A percentile compares a stretch with the other conserved stretches of the same genome.
Evolutionary conservation across 2,797 vertebrate species (phyloP).

Genomic region (Nyctibius grandis): DNA sequence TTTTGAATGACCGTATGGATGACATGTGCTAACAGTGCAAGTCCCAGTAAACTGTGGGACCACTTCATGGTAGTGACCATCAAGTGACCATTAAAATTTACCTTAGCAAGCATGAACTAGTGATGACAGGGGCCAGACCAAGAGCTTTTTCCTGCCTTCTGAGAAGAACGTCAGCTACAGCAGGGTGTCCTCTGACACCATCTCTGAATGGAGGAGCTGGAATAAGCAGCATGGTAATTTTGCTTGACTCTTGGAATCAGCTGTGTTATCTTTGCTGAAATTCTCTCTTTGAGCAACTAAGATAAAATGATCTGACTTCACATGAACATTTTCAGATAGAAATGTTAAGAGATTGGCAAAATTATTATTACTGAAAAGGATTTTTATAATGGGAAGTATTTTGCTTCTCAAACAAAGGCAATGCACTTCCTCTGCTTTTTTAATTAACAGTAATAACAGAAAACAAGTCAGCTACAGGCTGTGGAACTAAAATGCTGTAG

Average conservation of each 20-base stretch:
- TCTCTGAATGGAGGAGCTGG: neutral
- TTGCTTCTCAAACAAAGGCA: neutral
- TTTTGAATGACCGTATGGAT: neutral
- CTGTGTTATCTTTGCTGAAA: neutral
- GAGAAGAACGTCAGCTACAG: neutral
- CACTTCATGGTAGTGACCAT: neutral
- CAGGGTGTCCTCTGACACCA: neutral
- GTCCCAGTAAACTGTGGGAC: neutral
- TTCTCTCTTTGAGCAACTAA: neutral
- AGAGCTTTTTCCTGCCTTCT: neutral
- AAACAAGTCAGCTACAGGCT: neutral
- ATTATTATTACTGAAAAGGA: neutral
- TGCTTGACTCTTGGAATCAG: neutral
- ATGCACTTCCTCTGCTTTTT: neutral
- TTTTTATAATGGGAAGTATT: neutral
- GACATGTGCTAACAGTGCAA: fast-evolving
- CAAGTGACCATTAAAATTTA: neutral
- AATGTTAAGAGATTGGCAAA: neutral
- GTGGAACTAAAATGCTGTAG: neutral
- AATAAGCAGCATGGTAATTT: neutral
- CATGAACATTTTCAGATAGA: neutral
- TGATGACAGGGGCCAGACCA: neutral
- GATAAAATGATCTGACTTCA: neutral
- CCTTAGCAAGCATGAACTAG: neutral
- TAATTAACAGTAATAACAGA: neutral